A percentile compares a stretch with the other conserved stretches of the same genome.
phyloP scores from a whole-genome alignment of 1,140 invertebrate genomes.

The Ptiloglossa arizonensis region DNA sequence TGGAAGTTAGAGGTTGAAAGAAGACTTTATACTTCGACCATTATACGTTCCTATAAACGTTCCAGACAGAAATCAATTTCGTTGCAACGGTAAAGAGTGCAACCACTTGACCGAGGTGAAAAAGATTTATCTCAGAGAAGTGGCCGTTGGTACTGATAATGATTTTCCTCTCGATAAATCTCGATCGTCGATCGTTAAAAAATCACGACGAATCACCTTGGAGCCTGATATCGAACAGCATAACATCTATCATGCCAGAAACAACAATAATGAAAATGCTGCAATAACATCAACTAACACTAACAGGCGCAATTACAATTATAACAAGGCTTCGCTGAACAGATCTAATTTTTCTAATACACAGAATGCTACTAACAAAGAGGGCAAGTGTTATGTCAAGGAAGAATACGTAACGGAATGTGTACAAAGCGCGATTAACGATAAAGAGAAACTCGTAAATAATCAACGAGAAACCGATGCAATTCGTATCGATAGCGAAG shows the following conservation, averaged over 20 bases:
- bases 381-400: conserved; percentile 20
- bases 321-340: conserved; percentile 39
- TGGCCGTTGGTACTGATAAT: conserved; percentile 77
- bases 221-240: conserved; percentile 38
- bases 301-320: conserved; percentile 50
- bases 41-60: conserved; percentile 42
- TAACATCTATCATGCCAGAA: conserved; percentile 21
- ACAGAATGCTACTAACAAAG: conserved; percentile 43
- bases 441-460: conserved; percentile 18
- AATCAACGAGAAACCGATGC: conserved; percentile 52
- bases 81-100: conserved; percentile 56
- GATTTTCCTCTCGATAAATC: conserved; percentile 65
- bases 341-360: conserved; percentile 34
- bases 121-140: conserved; percentile 78
- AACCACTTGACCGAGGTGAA: conserved; percentile 68
- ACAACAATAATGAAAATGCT: conserved; percentile 17
- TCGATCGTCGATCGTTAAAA: conserved; percentile 65
- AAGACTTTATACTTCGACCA: background rate
- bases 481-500: conserved; percentile 51
- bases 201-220: conserved; percentile 64
- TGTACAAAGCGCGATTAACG: conserved; percentile 15
- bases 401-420: conserved; percentile 34
- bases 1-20: background rate
- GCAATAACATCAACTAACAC: conserved; percentile 13
- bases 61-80: conserved; percentile 58